Base-by-base conservation (phyloP, 1,140 invertebrate genomes). In the Pachypsylla venusta region DNA sequence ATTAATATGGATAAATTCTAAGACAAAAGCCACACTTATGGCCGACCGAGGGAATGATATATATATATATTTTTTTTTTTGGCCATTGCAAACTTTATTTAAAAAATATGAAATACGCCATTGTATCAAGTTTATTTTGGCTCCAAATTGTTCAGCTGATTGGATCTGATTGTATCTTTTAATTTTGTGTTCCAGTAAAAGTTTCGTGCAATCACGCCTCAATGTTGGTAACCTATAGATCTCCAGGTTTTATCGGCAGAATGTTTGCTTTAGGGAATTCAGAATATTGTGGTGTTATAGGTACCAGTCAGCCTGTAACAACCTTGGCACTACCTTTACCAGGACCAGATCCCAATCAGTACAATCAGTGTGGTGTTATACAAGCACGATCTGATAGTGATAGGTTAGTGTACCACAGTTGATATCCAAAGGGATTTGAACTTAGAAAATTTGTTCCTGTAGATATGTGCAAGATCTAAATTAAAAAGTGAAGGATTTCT, bases 171-270 rank as follows among this genome's bases (percentile, higher is more conserved):
- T n/a, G n/a, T n/a, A n/a, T n/a, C n/a, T n/a, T n/a, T n/a, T n/a
- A n/a, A n/a, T n/a, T n/a, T n/a, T n/a, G n/a, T n/a, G 61, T 65
- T 68, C 61, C 65, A 79, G 78, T 80, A 59, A 71, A 68, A 58
- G 70, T 81, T 2, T 66, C 66, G 2, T 80, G 79, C 62, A 70
- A 67, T 13, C 70, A 73, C 25, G 68, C 71, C 4, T 66, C 61
- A 1, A 73, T 81, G 70, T 71, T 67, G 2, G 65, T 80, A 0
- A 70, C 71, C 14, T 64, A 80, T 7, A 67, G 65, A 10, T 79
- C 77, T 0, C 60, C 56, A 14, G 75, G 76, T 1, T 80, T 81
- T 62, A 63, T 66, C 2, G 79, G 79, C 1, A 67, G 73, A 22
- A 64, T 79, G 1, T 79, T 76, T 60, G 70, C 72, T 0, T 68